Evolutionary conservation across 1,140 invertebrate genomes (phyloP).

Genomic region (Cardiocondyla obscurior): DNA sequence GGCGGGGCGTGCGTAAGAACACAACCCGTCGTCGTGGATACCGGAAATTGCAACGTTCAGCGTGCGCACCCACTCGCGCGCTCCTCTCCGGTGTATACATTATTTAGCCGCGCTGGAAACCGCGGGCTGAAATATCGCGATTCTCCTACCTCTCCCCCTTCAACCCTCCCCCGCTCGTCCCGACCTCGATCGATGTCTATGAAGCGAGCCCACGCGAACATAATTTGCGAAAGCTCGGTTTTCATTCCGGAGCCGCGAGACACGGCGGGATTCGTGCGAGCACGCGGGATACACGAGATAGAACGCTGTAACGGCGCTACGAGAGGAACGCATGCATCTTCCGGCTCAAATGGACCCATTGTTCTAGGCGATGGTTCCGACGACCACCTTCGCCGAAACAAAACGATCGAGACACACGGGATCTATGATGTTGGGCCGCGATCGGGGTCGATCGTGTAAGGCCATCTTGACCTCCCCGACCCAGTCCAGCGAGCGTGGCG

Average conservation of each 20-base stretch:
- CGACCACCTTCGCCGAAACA: slow-evolving; percentile 72
- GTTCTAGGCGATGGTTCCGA: slow-evolving; percentile 74
- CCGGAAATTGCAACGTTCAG: slow-evolving; percentile 53
- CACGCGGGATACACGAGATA: slow-evolving; percentile 38
- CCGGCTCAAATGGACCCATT: slow-evolving; percentile 74
- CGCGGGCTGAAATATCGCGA: slow-evolving; percentile 51
- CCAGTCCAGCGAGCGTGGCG: slow-evolving; percentile 11
- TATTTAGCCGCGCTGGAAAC: slow-evolving; percentile 41
- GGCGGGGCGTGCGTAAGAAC: slow-evolving; percentile 20
- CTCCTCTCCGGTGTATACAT: slow-evolving; percentile 27
- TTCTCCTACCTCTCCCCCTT: too few species aligned
- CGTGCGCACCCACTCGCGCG: background rate
- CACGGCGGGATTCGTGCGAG: slow-evolving; percentile 40
- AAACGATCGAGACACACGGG: slow-evolving; percentile 70
- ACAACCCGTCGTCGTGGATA: slow-evolving; percentile 9
- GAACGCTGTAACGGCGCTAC: slow-evolving; percentile 35
- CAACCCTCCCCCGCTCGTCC: background rate
- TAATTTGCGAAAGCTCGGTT: slow-evolving; percentile 60
- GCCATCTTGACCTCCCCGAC: slow-evolving; percentile 53
- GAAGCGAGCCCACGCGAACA: slow-evolving; percentile 52
- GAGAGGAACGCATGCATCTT: slow-evolving; percentile 42
- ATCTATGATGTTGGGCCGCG: slow-evolving; percentile 55
- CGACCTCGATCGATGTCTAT: slow-evolving; percentile 56
- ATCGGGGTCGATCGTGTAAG: slow-evolving; percentile 62
- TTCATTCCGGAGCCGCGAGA: slow-evolving; percentile 47